Conservation (phyloP, 2,113 vertebrate genomes). For the Charina bottae region DNA sequence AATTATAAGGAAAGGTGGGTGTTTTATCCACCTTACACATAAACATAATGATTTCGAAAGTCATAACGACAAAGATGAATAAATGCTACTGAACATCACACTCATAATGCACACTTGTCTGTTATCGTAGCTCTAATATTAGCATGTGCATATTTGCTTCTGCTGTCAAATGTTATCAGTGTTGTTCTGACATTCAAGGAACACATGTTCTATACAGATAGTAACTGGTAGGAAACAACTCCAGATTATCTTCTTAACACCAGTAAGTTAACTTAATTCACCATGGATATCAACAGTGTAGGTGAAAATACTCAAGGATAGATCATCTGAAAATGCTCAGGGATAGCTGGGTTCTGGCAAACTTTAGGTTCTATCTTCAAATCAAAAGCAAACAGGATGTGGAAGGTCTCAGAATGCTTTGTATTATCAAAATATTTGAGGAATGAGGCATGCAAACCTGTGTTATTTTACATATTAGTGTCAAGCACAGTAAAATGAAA, state of each 20-base stretch:
- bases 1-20: conserved; percentile 47
- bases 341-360: conserved; percentile 14
- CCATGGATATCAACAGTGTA: conserved; percentile 12
- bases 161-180: conserved; percentile 63
- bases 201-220: conserved; percentile 48
- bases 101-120: conserved; percentile 48
- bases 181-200: conserved; percentile 46
- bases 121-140: conserved; percentile 61
- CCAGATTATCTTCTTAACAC: conserved; percentile 49
- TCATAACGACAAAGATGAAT: conserved; percentile 51
- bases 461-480: background rate
- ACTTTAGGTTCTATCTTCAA: background rate
- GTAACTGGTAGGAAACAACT: conserved; percentile 38
- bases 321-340: too few species aligned
- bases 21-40: conserved; percentile 18
- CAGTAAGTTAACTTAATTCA: conserved; percentile 44
- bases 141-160: conserved; percentile 37
- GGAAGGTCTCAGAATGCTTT: background rate
- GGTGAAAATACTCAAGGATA: conserved; percentile 3
- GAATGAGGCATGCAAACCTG: background rate
- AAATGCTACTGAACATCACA: conserved; percentile 42
- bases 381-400: background rate
- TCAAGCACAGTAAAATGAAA: background rate
- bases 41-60: conserved; percentile 27
- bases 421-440: conserved; percentile 19